Base-by-base conservation (phyloP, 2,888 invertebrate genomes). In the Chesias legatella region DNA sequence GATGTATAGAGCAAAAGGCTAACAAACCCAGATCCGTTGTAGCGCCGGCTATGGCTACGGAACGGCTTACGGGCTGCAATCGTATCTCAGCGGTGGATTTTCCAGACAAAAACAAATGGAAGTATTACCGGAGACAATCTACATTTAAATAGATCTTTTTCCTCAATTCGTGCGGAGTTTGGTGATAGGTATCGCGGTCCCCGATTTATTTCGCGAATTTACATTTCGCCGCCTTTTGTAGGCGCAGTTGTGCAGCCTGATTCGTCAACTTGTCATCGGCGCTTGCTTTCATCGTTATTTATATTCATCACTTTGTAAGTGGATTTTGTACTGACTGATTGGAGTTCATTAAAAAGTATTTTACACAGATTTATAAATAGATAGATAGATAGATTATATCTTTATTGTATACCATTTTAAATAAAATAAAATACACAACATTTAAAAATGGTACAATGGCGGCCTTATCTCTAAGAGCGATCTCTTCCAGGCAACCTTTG, bases 131-230 rank as follows among this genome's bases (percentile, higher is more conserved):
- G 63, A 75, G 78, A 83, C 84, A 85, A 85, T 85, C 84, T 86
- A 78, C 86, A 86, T 85, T 86, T 85, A 85, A 86, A 86, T 86
- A 76, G 83, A 84, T 83, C 81, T 82, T 83, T 82, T 83, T 79
- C 82, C 83, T 82, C 83, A 84, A 83, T 81, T 79, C 83, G 76
- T 79, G 77, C 69, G 72, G 76, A 77, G 79, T 78, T 81, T 66
- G 77, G 80, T 77, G 85, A 86, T 85, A 84, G 85, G 80, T 85
- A 85, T 86, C 81, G 67, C 70, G 56, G 71, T 65, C 69, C 65
- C 67, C 75, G 80, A 85, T 85, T 86, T 86, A 84, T 86, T 84
- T 79, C 56, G 66, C 58, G 50, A 71, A 81, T 84, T 83, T 82
- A 74, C 81, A 80, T 84, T 82, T 72, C 59, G 55, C 56, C 59